Conservation (phyloP, 2,113 vertebrate genomes). For the Procavia capensis region DNA sequence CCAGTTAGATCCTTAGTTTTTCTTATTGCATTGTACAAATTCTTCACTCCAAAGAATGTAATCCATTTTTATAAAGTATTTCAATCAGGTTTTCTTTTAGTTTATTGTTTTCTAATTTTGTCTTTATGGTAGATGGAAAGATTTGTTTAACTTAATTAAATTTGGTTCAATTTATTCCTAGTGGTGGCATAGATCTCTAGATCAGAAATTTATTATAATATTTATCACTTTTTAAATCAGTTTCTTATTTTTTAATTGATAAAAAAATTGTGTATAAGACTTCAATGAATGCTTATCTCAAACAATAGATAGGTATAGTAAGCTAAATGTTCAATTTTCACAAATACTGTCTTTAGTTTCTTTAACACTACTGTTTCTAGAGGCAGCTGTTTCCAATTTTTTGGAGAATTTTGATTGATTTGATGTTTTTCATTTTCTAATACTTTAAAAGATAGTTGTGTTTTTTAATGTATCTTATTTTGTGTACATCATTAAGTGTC, state of each 20-base stretch:
- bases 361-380: not conserved
- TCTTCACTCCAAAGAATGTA: not conserved
- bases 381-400: not conserved
- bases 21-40: not conserved
- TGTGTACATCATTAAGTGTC: not conserved
- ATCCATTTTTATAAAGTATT: not conserved
- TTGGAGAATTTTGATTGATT: too few species aligned
- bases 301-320: not conserved
- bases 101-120: not conserved
- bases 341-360: not conserved
- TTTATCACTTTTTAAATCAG: not conserved
- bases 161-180: not conserved
- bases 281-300: not conserved
- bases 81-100: not conserved
- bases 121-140: not conserved
- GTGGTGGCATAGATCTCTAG: not conserved
- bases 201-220: not conserved
- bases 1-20: not conserved
- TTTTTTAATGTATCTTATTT: not conserved
- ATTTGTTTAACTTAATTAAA: conserved; percentile 28
- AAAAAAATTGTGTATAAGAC: not conserved
- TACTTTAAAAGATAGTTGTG: not conserved
- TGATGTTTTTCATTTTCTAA: not conserved
- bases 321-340: not conserved
- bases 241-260: not conserved